Evolutionary conservation across 2,888 invertebrate species (phyloP).

Genomic region (Melitaea athalia): DNA sequence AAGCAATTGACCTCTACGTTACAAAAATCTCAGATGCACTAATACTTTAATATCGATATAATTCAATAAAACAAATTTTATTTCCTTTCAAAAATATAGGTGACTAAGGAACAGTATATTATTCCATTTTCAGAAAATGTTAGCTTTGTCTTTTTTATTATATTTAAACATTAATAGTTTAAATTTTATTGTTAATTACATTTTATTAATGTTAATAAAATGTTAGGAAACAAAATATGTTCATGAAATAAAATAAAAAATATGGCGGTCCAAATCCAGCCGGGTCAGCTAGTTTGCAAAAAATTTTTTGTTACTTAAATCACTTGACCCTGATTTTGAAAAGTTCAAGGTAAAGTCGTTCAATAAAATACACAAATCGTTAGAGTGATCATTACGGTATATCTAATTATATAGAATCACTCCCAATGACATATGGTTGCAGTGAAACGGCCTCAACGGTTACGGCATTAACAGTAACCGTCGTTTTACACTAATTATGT

Average conservation of each 20-base stretch:
- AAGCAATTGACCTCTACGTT: constrained; percentile 44
- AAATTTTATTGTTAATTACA: background rate
- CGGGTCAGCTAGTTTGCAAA: too few relatives aligned
- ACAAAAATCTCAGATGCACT: constrained; percentile 30
- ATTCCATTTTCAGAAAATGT: too few relatives aligned
- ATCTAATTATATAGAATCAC: constrained; percentile 25
- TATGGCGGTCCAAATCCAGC: too few relatives aligned
- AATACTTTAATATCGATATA: background rate
- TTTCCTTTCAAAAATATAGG: background rate
- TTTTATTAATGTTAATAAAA: background rate
- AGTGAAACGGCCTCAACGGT: background rate
- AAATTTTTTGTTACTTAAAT: too few relatives aligned
- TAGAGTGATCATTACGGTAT: constrained; percentile 1
- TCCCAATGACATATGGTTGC: constrained; percentile 7
- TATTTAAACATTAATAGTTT: too few relatives aligned
- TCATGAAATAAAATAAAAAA: too few relatives aligned
- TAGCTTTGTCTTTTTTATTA: too few relatives aligned
- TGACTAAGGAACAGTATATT: too few relatives aligned
- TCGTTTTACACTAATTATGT: background rate
- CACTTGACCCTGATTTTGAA: constrained; percentile 38
- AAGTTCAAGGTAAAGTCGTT: constrained; percentile 50
- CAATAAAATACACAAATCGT: constrained; percentile 13
- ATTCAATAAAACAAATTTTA: background rate
- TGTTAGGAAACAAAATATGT: too few relatives aligned
- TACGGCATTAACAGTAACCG: background rate